A percentile compares a stretch with the other conserved stretches of the same genome.
phyloP scores from a whole-genome alignment of 92 coral and sea anemone genomes.

The Paramuricea clavata region DNA sequence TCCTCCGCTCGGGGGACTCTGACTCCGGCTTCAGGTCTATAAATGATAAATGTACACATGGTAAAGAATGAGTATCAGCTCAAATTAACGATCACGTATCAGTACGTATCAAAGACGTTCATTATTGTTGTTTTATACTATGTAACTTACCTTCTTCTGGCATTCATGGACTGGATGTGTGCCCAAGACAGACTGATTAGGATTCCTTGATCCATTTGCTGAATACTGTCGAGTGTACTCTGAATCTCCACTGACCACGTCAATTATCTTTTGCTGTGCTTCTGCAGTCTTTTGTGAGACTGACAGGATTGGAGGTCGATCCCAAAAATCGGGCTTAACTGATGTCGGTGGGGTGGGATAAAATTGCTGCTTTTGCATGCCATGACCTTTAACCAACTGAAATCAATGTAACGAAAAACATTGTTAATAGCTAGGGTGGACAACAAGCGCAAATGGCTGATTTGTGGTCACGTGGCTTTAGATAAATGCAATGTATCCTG shows the following conservation, averaged over 20 bases:
- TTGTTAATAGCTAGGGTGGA: too few relatives aligned
- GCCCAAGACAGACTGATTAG: not conserved
- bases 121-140: too few relatives aligned
- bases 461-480: too few relatives aligned
- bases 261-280: slow-evolving; percentile 78
- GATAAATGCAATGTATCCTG: too few relatives aligned
- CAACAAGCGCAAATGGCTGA: too few relatives aligned
- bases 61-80: too few relatives aligned
- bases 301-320: slow-evolving; percentile 75
- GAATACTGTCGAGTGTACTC: slow-evolving; percentile 87
- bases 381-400: slow-evolving; percentile 88
- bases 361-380: slow-evolving; percentile 71
- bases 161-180: not conserved
- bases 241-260: slow-evolving; percentile 77
- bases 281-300: slow-evolving; percentile 89
- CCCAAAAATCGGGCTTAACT: slow-evolving; percentile 78
- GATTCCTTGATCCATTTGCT: slow-evolving; percentile 74
- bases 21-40: too few relatives aligned
- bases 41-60: too few relatives aligned
- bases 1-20: too few relatives aligned
- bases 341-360: slow-evolving; percentile 95
- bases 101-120: too few relatives aligned
- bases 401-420: not conserved
- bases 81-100: too few relatives aligned
- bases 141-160: not conserved